Evolutionary conservation across 1,140 invertebrate species (phyloP), one percentile per base, ranked within the genome.

Genomic region (Lutraria rhynchaena): DNA sequence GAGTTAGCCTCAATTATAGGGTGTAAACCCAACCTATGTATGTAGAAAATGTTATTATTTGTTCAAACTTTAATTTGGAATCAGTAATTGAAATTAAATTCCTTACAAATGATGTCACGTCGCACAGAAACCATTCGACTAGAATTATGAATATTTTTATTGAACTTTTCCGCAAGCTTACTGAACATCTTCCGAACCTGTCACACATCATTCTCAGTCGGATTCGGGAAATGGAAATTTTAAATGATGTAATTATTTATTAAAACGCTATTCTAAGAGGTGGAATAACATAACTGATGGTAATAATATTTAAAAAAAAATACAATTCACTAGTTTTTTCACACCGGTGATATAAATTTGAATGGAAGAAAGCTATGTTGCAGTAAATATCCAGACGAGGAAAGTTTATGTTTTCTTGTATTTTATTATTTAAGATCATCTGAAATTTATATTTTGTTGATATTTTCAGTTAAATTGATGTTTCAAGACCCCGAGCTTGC

Each of bases 1-100:
- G 90, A 93, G 71, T 22, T 93, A 9, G 92, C 93, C 0, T 81
- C 86, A 9, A n/a, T 87, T 17, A 85, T 93, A 58, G 92, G 90
- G 0, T 91, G 86, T 57, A 87, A 89, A 35, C 93, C 93, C 17
- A 81, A 90, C 37, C 60, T 92, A 17, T 69, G 75, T 33, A 81
- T 90, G 74, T 11, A 13, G 7, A 11, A 9, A 9, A 57, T 13
- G 9, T 22, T 27, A 9, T 57, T 13, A 57, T n/a, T 17, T 57
- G 9, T n/a, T 17, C 9, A 22, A 57, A 13, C 9, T 27, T 57
- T 57, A 24, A 15, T n/a, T 57, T 9, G 44, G 19, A 46, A 19
- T 46, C 44, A 46, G 19, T 46, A 11, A 46, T 46, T 11, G 19
- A 46, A 46, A 11, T 46, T 19, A 46, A 9, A 19, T 46, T n/a